Evolutionary conservation across 2,113 vertebrate genomes (phyloP), one percentile per base, ranked within the genome.

Genomic region (Gymnogyps californianus): DNA sequence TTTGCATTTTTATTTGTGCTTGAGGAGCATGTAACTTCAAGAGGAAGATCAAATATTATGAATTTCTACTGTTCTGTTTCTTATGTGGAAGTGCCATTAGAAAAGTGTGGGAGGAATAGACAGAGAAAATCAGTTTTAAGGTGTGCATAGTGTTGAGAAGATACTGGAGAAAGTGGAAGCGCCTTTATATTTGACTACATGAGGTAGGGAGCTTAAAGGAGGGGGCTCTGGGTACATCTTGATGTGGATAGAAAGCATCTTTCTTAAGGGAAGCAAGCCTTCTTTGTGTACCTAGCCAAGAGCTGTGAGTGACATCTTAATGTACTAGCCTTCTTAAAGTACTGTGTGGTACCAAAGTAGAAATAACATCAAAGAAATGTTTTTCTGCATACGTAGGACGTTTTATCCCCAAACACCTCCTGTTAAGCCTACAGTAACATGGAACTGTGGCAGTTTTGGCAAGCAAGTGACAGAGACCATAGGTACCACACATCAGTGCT

Each of bases 331-430:
- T 93, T 84, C 46, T 29, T 66, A 4, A 88, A 84, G 51, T 59
- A 65, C 54, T n/a, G 17, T 13, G 42, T 59, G 44, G 61, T 64
- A 59, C 31, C 42, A 72, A 28, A 79, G 38, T 31, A 89, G 72
- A 40, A 81, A 75, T 78, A 64, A 67, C 42, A 64, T 84, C 29
- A 71, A 7, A 94, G 17, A 59, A 81, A 64, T 59, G 26, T 54
- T 96, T 86, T 89, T 52, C 74, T 1, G 3, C 6, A 4, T 75
- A 47, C 0, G 0, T 36, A 47, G 52, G 65, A 32, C 4, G 0
- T 66, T 81, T 89, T 58, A 55, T 91, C 69, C 55, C 55, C 7
- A 59, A 44, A 89, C 69, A 71, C 69, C 72, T 89, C 83, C n/a
- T 59, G 10, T 59, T 79, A 67, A 94, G 38, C 22, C 46, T 83